These are phyloP conservation scores for Hippoglossus stenolepis DNA, from an alignment of 2,113 vertebrate species.

Conservation along the genomic window DNA sequence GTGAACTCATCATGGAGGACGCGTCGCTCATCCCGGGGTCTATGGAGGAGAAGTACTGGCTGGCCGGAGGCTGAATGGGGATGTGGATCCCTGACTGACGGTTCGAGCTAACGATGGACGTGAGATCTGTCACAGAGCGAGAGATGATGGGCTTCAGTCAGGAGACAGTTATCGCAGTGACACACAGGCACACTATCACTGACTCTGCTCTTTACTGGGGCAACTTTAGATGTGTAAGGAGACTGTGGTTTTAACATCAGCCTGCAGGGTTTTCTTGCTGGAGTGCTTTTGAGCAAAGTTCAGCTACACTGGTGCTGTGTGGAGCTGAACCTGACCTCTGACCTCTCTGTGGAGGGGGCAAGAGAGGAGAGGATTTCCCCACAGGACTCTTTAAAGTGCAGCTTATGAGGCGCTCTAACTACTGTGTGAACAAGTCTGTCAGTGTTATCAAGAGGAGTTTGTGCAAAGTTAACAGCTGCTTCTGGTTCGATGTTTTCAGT, in stretches of 20 bases:
- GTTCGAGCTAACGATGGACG: slow-evolving; percentile 91
- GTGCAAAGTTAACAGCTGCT: slow-evolving; percentile 2
- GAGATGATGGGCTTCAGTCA: slow-evolving; percentile 74
- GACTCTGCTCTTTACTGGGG: slow-evolving; percentile 6
- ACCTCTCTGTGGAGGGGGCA: slow-evolving; percentile 57
- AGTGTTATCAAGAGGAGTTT: slow-evolving; percentile 18
- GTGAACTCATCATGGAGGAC: slow-evolving; percentile 92
- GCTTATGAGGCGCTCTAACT: slow-evolving; percentile 14
- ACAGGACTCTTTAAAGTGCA: slow-evolving; percentile 38
- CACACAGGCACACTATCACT: slow-evolving; percentile 42
- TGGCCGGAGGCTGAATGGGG: slow-evolving; percentile 89
- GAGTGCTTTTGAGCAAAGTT: slow-evolving; percentile 19
- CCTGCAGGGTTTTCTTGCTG: slow-evolving; percentile 8
- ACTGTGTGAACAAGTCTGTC: slow-evolving; percentile 37
- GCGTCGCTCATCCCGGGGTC: slow-evolving; percentile 93
- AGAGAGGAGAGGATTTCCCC: slow-evolving; percentile 29
- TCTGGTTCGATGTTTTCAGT: slow-evolving; percentile 31
- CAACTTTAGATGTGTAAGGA: not conserved
- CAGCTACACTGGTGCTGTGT: slow-evolving; percentile 21
- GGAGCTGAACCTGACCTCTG: slow-evolving; percentile 61
- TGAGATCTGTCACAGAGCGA: slow-evolving; percentile 91
- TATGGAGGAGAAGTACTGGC: slow-evolving; percentile 97
- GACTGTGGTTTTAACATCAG: not conserved
- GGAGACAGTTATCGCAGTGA: slow-evolving; percentile 38
- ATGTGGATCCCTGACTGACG: slow-evolving; percentile 92